Evolutionary conservation across 2,113 vertebrate species (phyloP).

Genomic region (Lycaon pictus): DNA sequence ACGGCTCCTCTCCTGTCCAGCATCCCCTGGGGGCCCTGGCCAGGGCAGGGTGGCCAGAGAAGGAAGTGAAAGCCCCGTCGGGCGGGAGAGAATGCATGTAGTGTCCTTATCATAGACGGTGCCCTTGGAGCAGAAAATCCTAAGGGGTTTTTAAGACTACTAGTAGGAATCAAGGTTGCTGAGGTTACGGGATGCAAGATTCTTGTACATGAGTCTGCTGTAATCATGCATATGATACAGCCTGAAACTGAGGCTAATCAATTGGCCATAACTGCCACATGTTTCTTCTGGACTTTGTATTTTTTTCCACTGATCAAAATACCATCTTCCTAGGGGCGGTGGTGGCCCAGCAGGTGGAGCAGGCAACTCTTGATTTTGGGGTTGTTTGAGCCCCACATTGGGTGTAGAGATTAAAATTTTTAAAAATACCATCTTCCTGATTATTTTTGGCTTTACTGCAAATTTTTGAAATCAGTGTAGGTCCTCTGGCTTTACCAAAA

Average conservation of each 20-base stretch:
- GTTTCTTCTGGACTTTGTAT: background rate
- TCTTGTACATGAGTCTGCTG: background rate
- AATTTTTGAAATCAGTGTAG: background rate
- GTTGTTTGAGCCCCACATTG: background rate
- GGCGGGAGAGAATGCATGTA: background rate
- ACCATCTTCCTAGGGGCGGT: background rate
- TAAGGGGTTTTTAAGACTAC: background rate
- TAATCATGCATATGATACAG: background rate
- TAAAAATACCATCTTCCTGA: background rate
- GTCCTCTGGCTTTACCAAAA: background rate
- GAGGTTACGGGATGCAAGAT: background rate
- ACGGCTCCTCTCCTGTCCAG: background rate
- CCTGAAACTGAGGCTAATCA: background rate
- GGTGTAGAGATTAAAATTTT: background rate
- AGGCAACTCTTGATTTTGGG: background rate
- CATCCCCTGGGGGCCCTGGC: background rate
- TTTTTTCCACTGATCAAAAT: background rate
- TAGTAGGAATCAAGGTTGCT: background rate
- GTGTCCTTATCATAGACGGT: background rate
- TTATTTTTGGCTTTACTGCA: background rate
- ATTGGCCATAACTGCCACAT: too few relatives aligned
- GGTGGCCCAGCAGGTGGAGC: background rate
- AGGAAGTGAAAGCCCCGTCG: background rate
- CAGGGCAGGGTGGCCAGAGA: background rate
- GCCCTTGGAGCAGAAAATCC: background rate